Base-by-base conservation (phyloP, 2,797 vertebrate species). In the Rhodeus uyekii region DNA sequence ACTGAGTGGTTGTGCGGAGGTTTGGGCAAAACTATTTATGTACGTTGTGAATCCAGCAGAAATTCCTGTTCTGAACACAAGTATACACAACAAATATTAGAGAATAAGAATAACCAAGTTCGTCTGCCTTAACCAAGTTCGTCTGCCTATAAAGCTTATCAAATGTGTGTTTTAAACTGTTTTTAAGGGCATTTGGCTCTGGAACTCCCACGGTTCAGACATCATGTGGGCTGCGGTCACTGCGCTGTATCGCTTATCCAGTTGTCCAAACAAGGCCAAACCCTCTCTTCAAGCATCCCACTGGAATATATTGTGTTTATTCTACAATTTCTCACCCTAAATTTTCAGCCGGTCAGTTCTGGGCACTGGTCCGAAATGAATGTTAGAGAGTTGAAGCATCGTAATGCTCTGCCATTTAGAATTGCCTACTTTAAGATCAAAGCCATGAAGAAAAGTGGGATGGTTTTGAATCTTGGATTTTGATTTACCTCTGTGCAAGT, bases 181-280 rank as follows among this genome's bases (percentile, higher is more conserved):
- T 44, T 69, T 39, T 58, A 61, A 61, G 42, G 18, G 14, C 34
- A 64, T 27, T 12, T 65, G 32, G 69, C 74, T 74, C n/a, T 53
- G 44, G 10, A 53, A 39, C 69, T 65, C 46, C 34, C 44, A 50
- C 58, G 12, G 44, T 50, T 50, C 29, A 50, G 32, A 50, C 42
- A 42, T 34, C 58, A 64, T 6, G 69, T 50, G 42, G 36, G 32
- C 58, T 64, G 55, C 16, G 9, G 32, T 63, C 58, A 73, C 32
- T 63, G 42, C 2, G 24, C 8, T 39, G 9, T 69, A 64, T 34
- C 69, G 1, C 68, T 82, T 69, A 46, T 68, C 61, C 84, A 85
- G 76, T 78, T 83, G 63, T 85, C 63, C 77, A 83, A 83, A 83
- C 32, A 74, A 74, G 46, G 50, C 42, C 39, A 46, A 68, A 36